These are phyloP conservation scores for Callipepla squamata DNA, from an alignment of 2,113 vertebrate genomes.

Conservation along the genomic window DNA sequence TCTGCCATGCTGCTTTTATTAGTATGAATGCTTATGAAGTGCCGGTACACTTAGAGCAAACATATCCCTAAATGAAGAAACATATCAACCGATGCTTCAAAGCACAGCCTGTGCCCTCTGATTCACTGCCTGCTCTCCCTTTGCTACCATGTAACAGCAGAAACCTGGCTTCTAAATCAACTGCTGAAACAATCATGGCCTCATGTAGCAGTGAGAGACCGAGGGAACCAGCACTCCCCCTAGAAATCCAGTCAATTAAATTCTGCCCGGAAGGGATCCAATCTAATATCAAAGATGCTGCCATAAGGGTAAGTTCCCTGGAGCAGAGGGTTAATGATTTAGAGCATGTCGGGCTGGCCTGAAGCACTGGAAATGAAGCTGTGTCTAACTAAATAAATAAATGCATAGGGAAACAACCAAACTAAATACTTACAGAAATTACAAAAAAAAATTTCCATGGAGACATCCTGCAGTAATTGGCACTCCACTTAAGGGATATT, in stretches of 20 bases:
- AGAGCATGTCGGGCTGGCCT: conserved; percentile 69
- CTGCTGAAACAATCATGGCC: conserved; percentile 61
- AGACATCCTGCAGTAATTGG: not conserved
- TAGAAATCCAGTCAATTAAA: conserved; percentile 80
- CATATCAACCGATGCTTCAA: not conserved
- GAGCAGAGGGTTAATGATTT: conserved; percentile 80
- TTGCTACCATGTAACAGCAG: not conserved
- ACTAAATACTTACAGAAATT: conserved; percentile 38
- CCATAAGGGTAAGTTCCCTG: conserved; percentile 71
- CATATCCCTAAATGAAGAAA: conserved; percentile 10
- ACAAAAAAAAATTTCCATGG: not conserved
- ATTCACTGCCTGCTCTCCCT: conserved; percentile 18
- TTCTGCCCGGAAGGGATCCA: conserved; percentile 77
- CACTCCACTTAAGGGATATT: not conserved
- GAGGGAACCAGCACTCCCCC: conserved; percentile 35
- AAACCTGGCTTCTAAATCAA: conserved; percentile 58
- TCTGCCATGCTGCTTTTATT: not conserved
- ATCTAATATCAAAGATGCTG: conserved; percentile 79
- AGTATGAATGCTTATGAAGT: not conserved
- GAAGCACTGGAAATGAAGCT: conserved; percentile 58
- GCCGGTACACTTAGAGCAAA: not conserved
- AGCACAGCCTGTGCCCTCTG: not conserved
- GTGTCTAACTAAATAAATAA: conserved; percentile 3
- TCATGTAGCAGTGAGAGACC: conserved; percentile 30
- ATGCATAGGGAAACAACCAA: conserved; percentile 28